Base-by-base conservation (phyloP, 1,140 invertebrate species). In the Apocrypta bakeri region DNA sequence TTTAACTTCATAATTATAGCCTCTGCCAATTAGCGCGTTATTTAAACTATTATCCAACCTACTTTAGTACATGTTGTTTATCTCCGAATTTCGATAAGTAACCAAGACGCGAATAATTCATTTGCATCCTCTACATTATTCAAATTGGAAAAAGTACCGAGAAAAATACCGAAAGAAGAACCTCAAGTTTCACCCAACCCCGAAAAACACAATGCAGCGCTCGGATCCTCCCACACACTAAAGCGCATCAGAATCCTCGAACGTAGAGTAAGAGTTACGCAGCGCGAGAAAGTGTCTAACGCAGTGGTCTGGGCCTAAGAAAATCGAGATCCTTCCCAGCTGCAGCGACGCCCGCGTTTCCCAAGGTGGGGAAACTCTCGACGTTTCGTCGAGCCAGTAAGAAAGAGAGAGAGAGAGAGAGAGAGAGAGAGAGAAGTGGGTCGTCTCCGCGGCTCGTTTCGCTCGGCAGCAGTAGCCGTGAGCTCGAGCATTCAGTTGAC, bases 331-430 rank as follows among this genome's bases (percentile, higher is more conserved):
- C 75, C 81, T 73, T 78, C 63, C 29, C 25, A 72, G 25, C 29
- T 48, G 79, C 29, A 11, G 24, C 29, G 37, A 40, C 72, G 31
- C 17, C 21, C 24, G 12, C 24, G 12, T 83, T 77, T 83, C 68
- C 81, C 81, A 72, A 78, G 75, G 81, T 77, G 68, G 81, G 81
- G 81, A 78, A 83, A 83, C 74, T 78, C 73, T 42, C 21, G 64
- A 31, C 69, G 48, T 71, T 80, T 81, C 40, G 80, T 24, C 61
- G 79, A 40, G 48, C 48, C 17, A 56, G 48, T 56, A 7, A 56
- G 21, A 56, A 17, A 48, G 11, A 48, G 42, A 48, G 42, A 42
- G 40, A 42, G 42, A 48, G 42, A 48, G 42, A 42, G 40, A 42
- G 40, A 42, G 40, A 42, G 48, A 56, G 48, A 56, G 48, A 56